phyloP scores from a whole-genome alignment of 2,113 vertebrate genomes.

The Vulpes ferrilata region DNA sequence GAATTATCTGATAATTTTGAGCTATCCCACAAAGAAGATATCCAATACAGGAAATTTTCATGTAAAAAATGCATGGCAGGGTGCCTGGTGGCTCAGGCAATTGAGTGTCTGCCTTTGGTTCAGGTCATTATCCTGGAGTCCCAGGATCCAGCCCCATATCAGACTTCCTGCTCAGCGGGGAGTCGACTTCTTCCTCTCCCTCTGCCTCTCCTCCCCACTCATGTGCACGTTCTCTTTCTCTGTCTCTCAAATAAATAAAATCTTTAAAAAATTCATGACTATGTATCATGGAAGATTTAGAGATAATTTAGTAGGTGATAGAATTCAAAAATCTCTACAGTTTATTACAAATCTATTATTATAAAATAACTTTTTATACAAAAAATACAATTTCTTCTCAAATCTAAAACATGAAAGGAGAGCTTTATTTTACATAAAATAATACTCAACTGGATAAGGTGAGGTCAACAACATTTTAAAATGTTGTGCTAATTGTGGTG shows the following conservation, averaged over 20 bases:
- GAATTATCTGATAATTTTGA: conserved; percentile 39
- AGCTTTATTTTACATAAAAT: neutral
- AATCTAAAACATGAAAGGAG: neutral
- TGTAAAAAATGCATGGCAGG: neutral
- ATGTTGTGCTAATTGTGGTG: neutral
- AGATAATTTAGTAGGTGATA: neutral
- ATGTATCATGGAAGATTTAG: neutral
- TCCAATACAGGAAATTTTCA: neutral
- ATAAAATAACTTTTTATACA: neutral
- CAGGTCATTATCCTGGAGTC: no score
- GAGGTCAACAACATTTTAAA: neutral
- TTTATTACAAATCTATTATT: neutral
- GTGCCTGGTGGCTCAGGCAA: neutral
- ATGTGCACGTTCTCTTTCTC: no score
- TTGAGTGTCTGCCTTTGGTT: neutral
- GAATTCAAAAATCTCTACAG: neutral
- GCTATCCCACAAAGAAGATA: neutral
- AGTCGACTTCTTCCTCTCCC: no score
- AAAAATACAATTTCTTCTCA: neutral
- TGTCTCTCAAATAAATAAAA: no score
- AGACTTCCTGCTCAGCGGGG: no score
- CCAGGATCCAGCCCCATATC: no score
- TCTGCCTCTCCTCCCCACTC: no score
- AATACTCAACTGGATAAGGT: neutral
- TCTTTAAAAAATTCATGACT: neutral